A percentile compares a stretch with the other conserved stretches of the same genome.
phyloP scores from a whole-genome alignment of 1,140 invertebrate genomes.

The Caenorhabditis tropicalis region DNA sequence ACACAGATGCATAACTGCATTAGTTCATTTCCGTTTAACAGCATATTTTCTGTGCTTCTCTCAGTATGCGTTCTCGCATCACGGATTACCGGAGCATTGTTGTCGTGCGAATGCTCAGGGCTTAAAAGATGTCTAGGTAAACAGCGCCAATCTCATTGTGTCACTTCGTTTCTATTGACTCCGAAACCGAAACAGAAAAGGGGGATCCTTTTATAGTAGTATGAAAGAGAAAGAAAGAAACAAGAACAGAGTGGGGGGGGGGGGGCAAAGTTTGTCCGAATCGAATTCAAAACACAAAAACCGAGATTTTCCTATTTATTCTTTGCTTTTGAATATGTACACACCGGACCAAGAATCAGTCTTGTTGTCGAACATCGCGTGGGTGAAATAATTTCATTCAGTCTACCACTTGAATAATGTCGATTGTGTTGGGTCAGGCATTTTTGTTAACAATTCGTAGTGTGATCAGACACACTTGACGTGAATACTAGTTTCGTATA shows the following conservation, averaged over 20 bases:
- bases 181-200: not conserved
- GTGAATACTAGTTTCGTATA: too few species aligned
- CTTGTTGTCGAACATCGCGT: not conserved
- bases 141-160: slow-evolving; percentile 22
- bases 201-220: not conserved
- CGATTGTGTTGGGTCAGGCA: too few species aligned
- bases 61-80: too few species aligned
- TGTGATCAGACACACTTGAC: too few species aligned
- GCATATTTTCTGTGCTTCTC: not conserved
- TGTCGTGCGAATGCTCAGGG: slow-evolving; percentile 27
- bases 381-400: too few species aligned
- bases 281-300: slow-evolving; percentile 26
- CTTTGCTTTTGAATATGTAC: not conserved
- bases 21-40: not conserved
- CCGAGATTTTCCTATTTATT: not conserved
- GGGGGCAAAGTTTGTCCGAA: not conserved
- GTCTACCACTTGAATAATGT: slow-evolving; percentile 31
- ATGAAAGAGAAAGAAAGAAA: too few species aligned
- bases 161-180: not conserved
- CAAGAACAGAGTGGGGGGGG: too few species aligned
- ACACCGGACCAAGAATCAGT: too few species aligned
- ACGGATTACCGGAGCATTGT: slow-evolving; percentile 39
- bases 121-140: slow-evolving; percentile 38
- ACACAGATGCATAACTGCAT: not conserved
- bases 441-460: too few species aligned